Evolutionary conservation across 2,888 invertebrate genomes (phyloP).

Genomic region (Lepidocyrtoides sp.): DNA sequence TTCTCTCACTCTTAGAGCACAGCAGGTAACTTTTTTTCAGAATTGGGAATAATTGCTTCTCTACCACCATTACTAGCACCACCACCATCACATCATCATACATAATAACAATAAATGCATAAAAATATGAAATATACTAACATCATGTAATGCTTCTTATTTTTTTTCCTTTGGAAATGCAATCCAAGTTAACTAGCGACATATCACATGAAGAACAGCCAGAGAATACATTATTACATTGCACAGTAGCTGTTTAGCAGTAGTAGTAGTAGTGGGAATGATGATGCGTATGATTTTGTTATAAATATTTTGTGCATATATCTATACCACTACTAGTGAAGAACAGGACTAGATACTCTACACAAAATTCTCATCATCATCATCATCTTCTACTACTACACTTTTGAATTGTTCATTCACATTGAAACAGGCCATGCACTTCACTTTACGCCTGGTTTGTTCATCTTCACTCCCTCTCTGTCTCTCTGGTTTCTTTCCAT

Average conservation of each 20-base stretch:
- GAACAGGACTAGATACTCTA: conserved; percentile 44
- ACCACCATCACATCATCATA: conserved; percentile 2
- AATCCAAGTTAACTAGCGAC: background rate
- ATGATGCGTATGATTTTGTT: background rate
- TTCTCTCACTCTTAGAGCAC: conserved; percentile 63
- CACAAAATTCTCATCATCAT: conserved; percentile 33
- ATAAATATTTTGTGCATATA: too few species aligned
- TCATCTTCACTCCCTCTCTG: background rate
- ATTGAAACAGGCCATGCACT: conserved; percentile 31
- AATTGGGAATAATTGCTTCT: conserved; percentile 85
- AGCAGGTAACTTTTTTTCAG: conserved; percentile 85
- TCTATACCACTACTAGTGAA: background rate
- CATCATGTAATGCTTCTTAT: background rate
- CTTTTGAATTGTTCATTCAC: conserved; percentile 24
- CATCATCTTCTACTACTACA: background rate
- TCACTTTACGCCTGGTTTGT: conserved; percentile 37
- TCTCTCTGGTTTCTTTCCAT: background rate
- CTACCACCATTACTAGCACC: conserved; percentile 70
- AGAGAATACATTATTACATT: background rate
- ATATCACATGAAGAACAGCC: background rate
- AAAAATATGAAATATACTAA: conserved; percentile 34
- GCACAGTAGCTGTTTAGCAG: conserved; percentile 24
- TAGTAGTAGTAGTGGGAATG: background rate
- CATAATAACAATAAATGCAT: conserved; percentile 44
- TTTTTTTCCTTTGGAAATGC: background rate